Evolutionary conservation across 53 echinoderm and acorn worm genomes (phyloP).

Genomic region (Holothuria leucospilota): DNA sequence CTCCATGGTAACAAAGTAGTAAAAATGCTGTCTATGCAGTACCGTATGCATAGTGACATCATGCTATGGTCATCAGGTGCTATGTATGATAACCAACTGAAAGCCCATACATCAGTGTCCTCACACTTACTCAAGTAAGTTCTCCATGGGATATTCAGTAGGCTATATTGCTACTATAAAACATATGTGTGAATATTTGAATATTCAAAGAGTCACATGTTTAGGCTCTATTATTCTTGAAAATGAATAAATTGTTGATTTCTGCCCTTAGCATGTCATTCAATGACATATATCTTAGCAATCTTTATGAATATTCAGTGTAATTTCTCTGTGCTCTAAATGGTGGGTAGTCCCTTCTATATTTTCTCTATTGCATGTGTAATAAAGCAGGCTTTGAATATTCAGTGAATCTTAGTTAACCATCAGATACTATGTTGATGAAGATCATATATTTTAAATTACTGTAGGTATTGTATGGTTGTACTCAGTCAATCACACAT

Average conservation of each 20-base stretch:
- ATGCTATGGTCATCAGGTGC: constrained; percentile 95
- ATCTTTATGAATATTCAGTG: too few relatives aligned
- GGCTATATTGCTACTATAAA: neutral
- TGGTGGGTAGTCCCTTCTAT: too few relatives aligned
- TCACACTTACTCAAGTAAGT: constrained; percentile 77
- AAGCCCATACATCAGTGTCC: constrained; percentile 78
- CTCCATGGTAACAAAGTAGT: constrained; percentile 86
- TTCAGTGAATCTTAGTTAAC: too few relatives aligned
- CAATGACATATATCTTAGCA: too few relatives aligned
- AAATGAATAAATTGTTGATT: neutral
- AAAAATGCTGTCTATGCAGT: constrained; percentile 89
- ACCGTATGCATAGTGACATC: constrained; percentile 92
- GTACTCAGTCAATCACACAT: too few relatives aligned
- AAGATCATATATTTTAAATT: too few relatives aligned
- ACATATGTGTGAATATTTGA: too few relatives aligned
- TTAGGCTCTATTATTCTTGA: neutral
- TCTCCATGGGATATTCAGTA: neutral
- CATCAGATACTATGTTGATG: too few relatives aligned
- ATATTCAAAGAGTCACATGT: neutral
- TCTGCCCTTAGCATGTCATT: neutral
- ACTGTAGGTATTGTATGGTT: too few relatives aligned
- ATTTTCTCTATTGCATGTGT: too few relatives aligned
- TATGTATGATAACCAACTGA: constrained; percentile 75
- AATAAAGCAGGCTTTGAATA: too few relatives aligned
- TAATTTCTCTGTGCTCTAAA: too few relatives aligned